phyloP scores from a whole-genome alignment of 2,888 invertebrate genomes.

The Eulithis testata region DNA sequence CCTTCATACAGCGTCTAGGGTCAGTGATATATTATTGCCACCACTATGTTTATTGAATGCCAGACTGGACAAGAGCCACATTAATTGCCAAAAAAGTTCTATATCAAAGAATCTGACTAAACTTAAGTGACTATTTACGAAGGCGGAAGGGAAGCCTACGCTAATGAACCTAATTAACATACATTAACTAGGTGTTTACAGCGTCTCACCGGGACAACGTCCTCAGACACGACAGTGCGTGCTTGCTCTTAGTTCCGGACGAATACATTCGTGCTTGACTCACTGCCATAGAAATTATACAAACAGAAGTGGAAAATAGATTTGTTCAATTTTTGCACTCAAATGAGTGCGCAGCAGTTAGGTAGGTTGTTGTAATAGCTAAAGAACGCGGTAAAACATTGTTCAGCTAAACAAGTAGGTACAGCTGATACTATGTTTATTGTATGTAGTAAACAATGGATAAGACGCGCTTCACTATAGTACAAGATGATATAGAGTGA shows the following conservation, averaged over 20 bases:
- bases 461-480: background rate
- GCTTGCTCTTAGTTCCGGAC: constrained; percentile 7
- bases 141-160: background rate
- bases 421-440: background rate
- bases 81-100: no score
- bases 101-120: background rate
- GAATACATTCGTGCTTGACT: constrained; percentile 14
- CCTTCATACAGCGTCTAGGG: no score
- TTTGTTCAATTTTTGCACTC: background rate
- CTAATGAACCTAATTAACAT: constrained; percentile 10
- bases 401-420: constrained; percentile 1
- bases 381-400: constrained; percentile 10
- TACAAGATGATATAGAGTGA: constrained; percentile 2
- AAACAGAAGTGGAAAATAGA: background rate
- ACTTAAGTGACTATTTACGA: background rate
- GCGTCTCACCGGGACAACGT: constrained; percentile 15
- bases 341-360: background rate
- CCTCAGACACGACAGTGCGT: constrained; percentile 18
- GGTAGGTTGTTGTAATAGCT: background rate
- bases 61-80: no score
- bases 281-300: constrained; percentile 17
- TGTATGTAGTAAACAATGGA: constrained; percentile 5
- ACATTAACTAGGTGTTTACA: constrained; percentile 4
- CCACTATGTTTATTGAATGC: no score
- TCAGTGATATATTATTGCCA: no score